Percentiles rank a stretch among this genome's conserved stretches.
Conservation (phyloP, 1,140 invertebrate species). For the Meloidogyne hapla region DNA sequence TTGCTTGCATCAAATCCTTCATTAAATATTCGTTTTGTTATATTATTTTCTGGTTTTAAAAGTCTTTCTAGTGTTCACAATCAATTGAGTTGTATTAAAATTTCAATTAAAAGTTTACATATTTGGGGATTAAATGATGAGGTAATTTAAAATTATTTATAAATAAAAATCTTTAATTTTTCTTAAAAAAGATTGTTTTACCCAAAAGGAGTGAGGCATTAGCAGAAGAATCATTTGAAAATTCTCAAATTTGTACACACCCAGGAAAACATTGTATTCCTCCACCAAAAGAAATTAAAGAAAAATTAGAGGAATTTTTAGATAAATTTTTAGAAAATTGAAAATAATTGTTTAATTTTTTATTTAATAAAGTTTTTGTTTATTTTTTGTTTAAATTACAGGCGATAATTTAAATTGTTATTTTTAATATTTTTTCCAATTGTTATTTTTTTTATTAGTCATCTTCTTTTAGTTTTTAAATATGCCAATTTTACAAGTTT, state of each 20-base stretch:
- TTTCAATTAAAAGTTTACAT: constrained; percentile 26
- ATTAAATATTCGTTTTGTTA: constrained; percentile 14
- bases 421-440: too few species aligned
- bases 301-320: constrained; percentile 19
- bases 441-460: too few species aligned
- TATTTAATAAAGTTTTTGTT: too few species aligned
- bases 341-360: neutral
- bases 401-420: too few species aligned
- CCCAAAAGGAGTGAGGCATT: constrained; percentile 12
- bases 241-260: constrained; percentile 16
- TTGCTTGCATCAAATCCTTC: constrained; percentile 8
- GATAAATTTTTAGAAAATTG: neutral
- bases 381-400: too few species aligned
- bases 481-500: neutral
- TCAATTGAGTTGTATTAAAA: constrained; percentile 15
- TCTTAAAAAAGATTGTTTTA: constrained; percentile 26
- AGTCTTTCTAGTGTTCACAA: constrained; percentile 32
- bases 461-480: neutral
- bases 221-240: constrained; percentile 10
- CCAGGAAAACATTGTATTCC: constrained; percentile 31
- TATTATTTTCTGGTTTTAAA: constrained; percentile 29
- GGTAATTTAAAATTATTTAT: constrained; percentile 13
- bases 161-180: neutral
- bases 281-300: neutral
- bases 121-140: constrained; percentile 28